phyloP scores from a whole-genome alignment of 2,797 vertebrate genomes.

The Sebastiscus albofasciatus region DNA sequence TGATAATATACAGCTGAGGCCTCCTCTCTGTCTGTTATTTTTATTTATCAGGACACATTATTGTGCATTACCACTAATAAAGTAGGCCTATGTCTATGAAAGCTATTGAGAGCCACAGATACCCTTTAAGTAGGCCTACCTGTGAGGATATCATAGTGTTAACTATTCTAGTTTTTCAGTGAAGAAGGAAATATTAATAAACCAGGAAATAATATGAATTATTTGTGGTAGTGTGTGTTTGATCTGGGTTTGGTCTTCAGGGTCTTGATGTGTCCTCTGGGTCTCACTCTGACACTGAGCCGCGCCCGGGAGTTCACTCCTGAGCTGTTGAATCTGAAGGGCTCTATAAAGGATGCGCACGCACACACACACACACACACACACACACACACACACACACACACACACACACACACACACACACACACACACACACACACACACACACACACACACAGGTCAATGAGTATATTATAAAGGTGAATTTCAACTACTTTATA shows the following conservation, averaged over 20 bases:
- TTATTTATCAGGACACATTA: neutral
- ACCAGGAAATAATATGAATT: neutral
- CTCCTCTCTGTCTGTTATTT: neutral
- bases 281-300: constrained; percentile 78
- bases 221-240: constrained; percentile 24
- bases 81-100: neutral
- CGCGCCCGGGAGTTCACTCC: constrained; percentile 74
- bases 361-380: neutral
- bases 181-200: neutral
- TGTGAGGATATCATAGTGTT: neutral
- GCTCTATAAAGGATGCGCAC: constrained; percentile 68
- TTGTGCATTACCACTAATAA: neutral
- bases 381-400: neutral
- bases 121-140: neutral
- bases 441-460: neutral
- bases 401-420: neutral
- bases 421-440: neutral
- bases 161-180: neutral
- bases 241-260: constrained; percentile 75
- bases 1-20: neutral
- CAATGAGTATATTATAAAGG: neutral
- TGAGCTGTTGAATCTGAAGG: constrained; percentile 77
- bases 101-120: neutral
- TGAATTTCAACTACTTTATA: neutral
- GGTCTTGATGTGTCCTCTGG: constrained; percentile 75